phyloP scores from a whole-genome alignment of 2,113 vertebrate species.

The Laticauda laticaudata region DNA sequence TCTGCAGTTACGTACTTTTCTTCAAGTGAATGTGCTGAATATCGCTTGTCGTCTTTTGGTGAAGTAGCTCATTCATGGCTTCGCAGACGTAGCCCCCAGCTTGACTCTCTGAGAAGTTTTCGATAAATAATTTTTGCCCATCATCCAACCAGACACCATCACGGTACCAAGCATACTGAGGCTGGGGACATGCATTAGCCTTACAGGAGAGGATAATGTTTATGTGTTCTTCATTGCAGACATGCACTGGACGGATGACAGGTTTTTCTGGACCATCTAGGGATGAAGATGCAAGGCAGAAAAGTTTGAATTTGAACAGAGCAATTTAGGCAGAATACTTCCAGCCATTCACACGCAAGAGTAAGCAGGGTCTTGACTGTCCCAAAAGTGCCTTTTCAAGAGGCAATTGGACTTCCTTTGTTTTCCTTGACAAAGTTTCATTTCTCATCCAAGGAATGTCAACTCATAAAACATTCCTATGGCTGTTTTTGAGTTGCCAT shows the following conservation, averaged over 20 bases:
- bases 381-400: no score
- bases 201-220: neutral
- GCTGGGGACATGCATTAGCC: neutral
- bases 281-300: neutral
- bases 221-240: neutral
- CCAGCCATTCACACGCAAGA: neutral
- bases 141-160: fast-evolving
- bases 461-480: no score
- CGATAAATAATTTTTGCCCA: neutral
- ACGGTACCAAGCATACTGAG: neutral
- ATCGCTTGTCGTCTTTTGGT: fast-evolving
- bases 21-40: neutral
- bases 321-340: neutral
- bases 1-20: neutral
- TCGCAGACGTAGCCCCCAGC: neutral
- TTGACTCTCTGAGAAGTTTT: no score
- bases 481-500: no score
- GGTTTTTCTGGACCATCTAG: neutral
- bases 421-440: no score
- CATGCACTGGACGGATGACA: neutral
- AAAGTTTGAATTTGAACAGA: neutral
- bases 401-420: neutral
- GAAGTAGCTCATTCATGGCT: neutral
- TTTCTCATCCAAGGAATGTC: no score
- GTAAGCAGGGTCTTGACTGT: neutral